A percentile compares a stretch with the other conserved stretches of the same genome.
phyloP scores from a whole-genome alignment of 2,113 vertebrate genomes.

The Vulpes lagopus region DNA sequence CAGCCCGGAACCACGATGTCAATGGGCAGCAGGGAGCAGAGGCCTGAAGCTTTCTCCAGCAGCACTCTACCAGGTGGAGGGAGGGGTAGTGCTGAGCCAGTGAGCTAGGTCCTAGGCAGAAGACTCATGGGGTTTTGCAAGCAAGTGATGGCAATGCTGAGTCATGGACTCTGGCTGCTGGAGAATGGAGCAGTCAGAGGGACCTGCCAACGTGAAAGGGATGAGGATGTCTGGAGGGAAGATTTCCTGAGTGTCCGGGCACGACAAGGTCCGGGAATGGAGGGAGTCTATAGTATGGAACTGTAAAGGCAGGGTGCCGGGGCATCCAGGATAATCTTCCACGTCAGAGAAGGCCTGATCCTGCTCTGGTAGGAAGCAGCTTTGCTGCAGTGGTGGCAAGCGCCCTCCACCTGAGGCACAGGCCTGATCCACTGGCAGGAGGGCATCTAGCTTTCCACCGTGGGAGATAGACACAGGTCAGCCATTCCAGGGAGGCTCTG shows the following conservation, averaged over 20 bases:
- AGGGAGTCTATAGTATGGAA: too few species aligned
- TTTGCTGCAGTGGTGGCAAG: too few species aligned
- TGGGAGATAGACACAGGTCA: not conserved
- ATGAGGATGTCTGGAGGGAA: not conserved
- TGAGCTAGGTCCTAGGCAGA: not conserved
- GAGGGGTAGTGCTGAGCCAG: not conserved
- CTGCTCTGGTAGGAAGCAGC: not conserved
- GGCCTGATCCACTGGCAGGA: not conserved
- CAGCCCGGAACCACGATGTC: not conserved
- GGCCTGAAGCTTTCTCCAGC: not conserved
- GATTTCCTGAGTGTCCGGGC: too few species aligned
- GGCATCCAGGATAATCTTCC: too few species aligned
- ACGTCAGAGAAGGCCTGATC: too few species aligned
- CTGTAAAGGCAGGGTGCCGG: not conserved
- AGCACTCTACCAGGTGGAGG: not conserved
- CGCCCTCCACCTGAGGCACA: not conserved
- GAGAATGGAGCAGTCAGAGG: not conserved
- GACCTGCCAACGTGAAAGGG: accelerated
- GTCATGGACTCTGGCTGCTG: not conserved
- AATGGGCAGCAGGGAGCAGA: not conserved
- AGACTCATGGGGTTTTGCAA: not conserved
- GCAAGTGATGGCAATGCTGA: not conserved
- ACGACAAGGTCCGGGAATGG: not conserved
- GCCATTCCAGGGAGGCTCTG: not conserved
- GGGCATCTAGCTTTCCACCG: not conserved